These are phyloP conservation scores for Cinara cedri DNA, from an alignment of 2,888 invertebrate genomes.

Conservation along the genomic window DNA sequence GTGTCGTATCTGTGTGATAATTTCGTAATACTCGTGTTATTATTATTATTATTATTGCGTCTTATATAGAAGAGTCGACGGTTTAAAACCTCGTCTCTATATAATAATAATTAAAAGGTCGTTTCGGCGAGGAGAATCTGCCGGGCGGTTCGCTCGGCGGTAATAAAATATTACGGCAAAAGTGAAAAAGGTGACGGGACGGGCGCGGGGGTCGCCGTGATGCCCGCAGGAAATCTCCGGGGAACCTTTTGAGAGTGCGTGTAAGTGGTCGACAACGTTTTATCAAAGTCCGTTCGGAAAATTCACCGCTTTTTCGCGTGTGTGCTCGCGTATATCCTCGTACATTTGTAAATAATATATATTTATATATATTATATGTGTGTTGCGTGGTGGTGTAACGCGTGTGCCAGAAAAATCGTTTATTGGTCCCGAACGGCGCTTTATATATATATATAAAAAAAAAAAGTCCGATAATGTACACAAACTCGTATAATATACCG, in stretches of 20 bases:
- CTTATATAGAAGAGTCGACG: slow-evolving; percentile 4
- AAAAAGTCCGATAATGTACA: background rate
- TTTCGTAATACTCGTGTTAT: too few relatives aligned
- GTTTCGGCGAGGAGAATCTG: slow-evolving; percentile 33
- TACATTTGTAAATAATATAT: background rate
- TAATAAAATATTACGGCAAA: slow-evolving; percentile 46
- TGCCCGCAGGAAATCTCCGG: slow-evolving; percentile 18
- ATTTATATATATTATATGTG: background rate
- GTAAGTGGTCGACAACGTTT: slow-evolving; percentile 24
- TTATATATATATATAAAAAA: background rate
- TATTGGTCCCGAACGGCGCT: slow-evolving; percentile 3
- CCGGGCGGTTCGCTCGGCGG: slow-evolving; percentile 28
- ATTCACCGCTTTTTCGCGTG: slow-evolving; percentile 20
- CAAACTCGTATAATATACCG: background rate
- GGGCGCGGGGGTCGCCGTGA: background rate
- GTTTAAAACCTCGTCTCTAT: slow-evolving; percentile 39
- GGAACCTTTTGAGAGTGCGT: slow-evolving; percentile 23
- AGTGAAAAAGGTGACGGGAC: slow-evolving; percentile 38
- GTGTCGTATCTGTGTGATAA: too few relatives aligned
- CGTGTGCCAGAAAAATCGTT: background rate
- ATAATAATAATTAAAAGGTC: slow-evolving; percentile 30
- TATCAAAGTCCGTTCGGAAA: slow-evolving; percentile 35
- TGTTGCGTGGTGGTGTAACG: too few relatives aligned
- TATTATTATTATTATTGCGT: too few relatives aligned
- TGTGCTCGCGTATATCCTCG: background rate